Evolutionary conservation across 2,888 invertebrate genomes (phyloP), one percentile per base, ranked within the genome.

Genomic region (Sarcophaga subvicina): DNA sequence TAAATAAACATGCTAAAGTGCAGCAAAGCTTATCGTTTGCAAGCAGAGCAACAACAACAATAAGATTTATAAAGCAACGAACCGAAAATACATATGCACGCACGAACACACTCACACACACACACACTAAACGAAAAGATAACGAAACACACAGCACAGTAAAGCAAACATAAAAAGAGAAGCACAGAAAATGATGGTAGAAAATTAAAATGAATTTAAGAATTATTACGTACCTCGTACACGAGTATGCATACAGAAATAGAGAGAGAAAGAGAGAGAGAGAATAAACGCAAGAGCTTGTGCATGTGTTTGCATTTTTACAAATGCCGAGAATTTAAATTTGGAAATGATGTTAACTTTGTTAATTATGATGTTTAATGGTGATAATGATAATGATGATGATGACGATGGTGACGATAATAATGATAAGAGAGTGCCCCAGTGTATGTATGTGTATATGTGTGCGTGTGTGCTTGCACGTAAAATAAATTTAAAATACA

Each of bases 21-120:
- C 84, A 84, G 69, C 20, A 73, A 45, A 76, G 70, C 76, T 69
- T 69, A 70, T 70, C 25, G 70, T 22, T 14, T 20, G 12, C 47
- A 59, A 59, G 83, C 84, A 84, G 59, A 66, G 70, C 27, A 73
- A 47, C 86, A 83, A 47, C 86, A 83, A 86, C 83, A 83, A 77
- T 76, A 62, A 75, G 71, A 83, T 80, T 83, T 80, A 79, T 59
- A 67, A 73, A 71, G 64, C 76, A 72, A 54, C 12, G 60, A 79
- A 69, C 59, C 76, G 11, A 73, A 72, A 75, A 47, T 77, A 45
- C 49, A 64, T 11, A 20, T 17, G 17, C 54, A 54, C 54, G 17
- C 17, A 54, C 54, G 17, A 11, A 14, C 49, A 49, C 10, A 49
- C 49, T 14, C 10, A 49, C 14, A 54, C 54, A 54, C 1, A 54